These are phyloP conservation scores for Lophius americanus DNA, from an alignment of 2,797 vertebrate species.

Conservation along the genomic window DNA sequence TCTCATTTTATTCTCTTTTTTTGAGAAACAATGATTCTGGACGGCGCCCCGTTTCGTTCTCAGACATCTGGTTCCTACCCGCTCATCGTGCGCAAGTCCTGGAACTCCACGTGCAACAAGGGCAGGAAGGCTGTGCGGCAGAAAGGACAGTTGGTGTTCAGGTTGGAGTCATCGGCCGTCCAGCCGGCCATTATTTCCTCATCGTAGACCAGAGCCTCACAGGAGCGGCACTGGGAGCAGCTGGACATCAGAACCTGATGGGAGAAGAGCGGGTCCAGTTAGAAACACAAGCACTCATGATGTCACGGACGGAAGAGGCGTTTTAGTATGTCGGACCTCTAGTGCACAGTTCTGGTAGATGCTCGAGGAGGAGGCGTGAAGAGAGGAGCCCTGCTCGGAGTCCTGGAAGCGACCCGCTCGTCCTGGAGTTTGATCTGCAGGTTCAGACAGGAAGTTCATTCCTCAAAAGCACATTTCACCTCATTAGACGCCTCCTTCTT, in stretches of 20 bases:
- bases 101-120: constrained; percentile 94
- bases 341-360: constrained; percentile 96
- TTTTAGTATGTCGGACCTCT: constrained; percentile 84
- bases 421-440: constrained; percentile 77
- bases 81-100: constrained; percentile 88
- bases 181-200: constrained; percentile 99
- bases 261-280: background rate
- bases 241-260: constrained; percentile 96
- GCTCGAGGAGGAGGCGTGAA: constrained; percentile 94
- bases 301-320: background rate
- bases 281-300: background rate
- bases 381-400: constrained; percentile 90
- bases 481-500: background rate
- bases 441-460: background rate
- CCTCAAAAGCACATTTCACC: background rate
- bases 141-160: constrained; percentile 96
- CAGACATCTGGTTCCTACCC: constrained; percentile 78
- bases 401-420: constrained; percentile 83
- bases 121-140: constrained; percentile 92
- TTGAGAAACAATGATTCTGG: too few species aligned
- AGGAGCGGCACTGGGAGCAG: constrained; percentile 93
- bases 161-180: constrained; percentile 96
- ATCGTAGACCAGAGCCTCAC: constrained; percentile 93
- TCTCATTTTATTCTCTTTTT: too few species aligned
- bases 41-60: background rate